Base-by-base conservation (phyloP, 2,113 vertebrate species). In the Upupa epops region DNA sequence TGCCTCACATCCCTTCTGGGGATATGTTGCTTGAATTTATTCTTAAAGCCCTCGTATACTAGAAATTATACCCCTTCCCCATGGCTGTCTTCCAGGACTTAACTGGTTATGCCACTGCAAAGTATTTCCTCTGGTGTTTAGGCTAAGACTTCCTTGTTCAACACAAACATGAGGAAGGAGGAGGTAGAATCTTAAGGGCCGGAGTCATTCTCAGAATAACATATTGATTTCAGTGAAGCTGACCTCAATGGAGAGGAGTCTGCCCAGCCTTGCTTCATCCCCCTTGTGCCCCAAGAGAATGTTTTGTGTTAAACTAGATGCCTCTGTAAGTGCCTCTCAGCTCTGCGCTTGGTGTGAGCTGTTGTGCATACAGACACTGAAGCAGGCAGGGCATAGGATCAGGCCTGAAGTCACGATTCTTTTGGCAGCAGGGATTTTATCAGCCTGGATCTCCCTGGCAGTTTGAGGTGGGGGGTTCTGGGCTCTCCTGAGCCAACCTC, bases 311-410 rank as follows among this genome's bases (percentile, higher is more conserved):
- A 36, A 83, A 18, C 56, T 83, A 70, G 94, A 91, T 70, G 88
- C 80, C 64, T 93, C 80, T 68, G 32, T 74, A 86, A 93, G 94
- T 81, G 80, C 85, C 88, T 83, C 83, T 90, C 72, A 66, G 88
- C 80, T 42, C 59, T 48, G 80, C 15, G 3, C 80, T 71, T 61
- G 3, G 2, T 5, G 49, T 71, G 66, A 82, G 86, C 91, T 28
- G 2, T 7, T 63, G 68, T 59, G 59, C 76, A 13, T 11, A n/a
- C 80, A 45, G 74, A 42, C 70, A 36, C 4, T 13, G 78, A 48
- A 61, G 55, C 65, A 37, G 77, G 51, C 28, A 63, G 86, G 76
- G 65, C 5, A 2, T n/a, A 54, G 56, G 51, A 68, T 61, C 75
- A 52, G 84, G 85, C 81, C 75, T 79, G 74, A 28, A 24, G 61